Evolutionary conservation across 2,797 vertebrate genomes (phyloP).

Genomic region (Phrynocephalus guinanensis): DNA sequence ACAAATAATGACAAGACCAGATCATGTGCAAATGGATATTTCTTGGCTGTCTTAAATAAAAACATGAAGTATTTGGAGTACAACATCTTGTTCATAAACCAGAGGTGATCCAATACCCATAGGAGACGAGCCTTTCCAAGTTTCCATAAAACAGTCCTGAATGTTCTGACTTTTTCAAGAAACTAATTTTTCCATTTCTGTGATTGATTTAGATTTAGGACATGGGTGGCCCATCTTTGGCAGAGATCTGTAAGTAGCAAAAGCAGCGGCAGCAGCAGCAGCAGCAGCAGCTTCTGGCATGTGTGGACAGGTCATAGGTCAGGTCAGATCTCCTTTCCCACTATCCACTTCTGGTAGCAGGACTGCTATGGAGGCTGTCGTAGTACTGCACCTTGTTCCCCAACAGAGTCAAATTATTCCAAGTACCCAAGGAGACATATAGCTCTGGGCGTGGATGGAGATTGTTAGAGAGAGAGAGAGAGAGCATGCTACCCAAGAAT

Average conservation of each 20-base stretch:
- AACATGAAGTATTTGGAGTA: slow-evolving; percentile 24
- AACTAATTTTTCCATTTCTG: slow-evolving; percentile 15
- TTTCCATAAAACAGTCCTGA: slow-evolving; percentile 39
- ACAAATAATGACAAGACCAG: slow-evolving; percentile 38
- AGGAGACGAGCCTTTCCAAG: slow-evolving; percentile 22
- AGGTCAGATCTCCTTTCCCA: background rate
- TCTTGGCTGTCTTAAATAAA: slow-evolving; percentile 16
- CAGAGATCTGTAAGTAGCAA: background rate
- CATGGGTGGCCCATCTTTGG: slow-evolving; percentile 3
- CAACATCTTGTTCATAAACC: slow-evolving; percentile 21
- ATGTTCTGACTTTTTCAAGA: slow-evolving; percentile 21
- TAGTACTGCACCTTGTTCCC: background rate
- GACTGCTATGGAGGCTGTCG: too few species aligned
- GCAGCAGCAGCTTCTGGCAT: background rate
- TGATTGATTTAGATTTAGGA: slow-evolving; percentile 35
- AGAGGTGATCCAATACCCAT: slow-evolving; percentile 23
- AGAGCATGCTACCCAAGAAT: background rate
- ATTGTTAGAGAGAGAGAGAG: too few species aligned
- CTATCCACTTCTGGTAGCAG: too few species aligned
- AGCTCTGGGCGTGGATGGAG: too few species aligned
- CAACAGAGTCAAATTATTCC: background rate
- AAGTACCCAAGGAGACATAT: background rate
- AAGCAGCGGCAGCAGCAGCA: background rate
- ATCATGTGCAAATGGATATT: slow-evolving; percentile 34
- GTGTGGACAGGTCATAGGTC: background rate